Conservation (phyloP, 2,113 vertebrate species). For the Eulacestoma nigropectus region DNA sequence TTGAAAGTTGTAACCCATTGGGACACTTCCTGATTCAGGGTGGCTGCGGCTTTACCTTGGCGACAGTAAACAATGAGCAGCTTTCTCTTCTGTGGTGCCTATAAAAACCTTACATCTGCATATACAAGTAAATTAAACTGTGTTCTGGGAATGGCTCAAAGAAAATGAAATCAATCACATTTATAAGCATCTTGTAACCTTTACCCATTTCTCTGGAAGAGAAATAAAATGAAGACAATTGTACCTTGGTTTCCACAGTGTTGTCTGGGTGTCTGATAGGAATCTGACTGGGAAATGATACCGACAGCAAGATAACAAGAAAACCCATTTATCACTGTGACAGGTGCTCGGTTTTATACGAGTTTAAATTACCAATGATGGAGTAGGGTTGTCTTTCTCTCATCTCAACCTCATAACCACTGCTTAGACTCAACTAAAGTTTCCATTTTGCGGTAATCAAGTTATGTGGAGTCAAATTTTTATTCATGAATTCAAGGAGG, state of each 20-base stretch:
- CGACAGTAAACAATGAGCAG: not conserved
- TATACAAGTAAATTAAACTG: constrained; percentile 33
- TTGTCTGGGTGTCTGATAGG: constrained; percentile 35
- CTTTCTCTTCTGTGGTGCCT: not conserved
- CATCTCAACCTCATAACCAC: constrained; percentile 60
- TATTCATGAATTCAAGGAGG: constrained; percentile 56
- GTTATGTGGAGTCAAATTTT: constrained; percentile 43
- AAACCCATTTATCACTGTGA: constrained; percentile 68
- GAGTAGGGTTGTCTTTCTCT: constrained; percentile 57
- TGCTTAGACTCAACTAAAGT: constrained; percentile 52
- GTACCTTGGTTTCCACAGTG: constrained; percentile 4
- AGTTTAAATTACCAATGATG: constrained; percentile 64
- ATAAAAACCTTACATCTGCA: not conserved
- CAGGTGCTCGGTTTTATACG: constrained; percentile 40
- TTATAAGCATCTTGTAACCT: constrained; percentile 41
- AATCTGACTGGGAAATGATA: constrained; percentile 66
- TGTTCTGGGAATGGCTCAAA: constrained; percentile 21
- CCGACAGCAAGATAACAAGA: constrained; percentile 63
- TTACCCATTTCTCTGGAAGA: constrained; percentile 1
- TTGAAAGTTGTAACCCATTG: not conserved
- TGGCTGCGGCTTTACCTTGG: not conserved
- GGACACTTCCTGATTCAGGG: not conserved
- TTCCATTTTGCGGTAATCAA: constrained; percentile 49
- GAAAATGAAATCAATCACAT: constrained; percentile 50
- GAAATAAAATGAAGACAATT: constrained; percentile 49